Conservation (phyloP, 2,113 vertebrate species). For the Sorex fumeus region DNA sequence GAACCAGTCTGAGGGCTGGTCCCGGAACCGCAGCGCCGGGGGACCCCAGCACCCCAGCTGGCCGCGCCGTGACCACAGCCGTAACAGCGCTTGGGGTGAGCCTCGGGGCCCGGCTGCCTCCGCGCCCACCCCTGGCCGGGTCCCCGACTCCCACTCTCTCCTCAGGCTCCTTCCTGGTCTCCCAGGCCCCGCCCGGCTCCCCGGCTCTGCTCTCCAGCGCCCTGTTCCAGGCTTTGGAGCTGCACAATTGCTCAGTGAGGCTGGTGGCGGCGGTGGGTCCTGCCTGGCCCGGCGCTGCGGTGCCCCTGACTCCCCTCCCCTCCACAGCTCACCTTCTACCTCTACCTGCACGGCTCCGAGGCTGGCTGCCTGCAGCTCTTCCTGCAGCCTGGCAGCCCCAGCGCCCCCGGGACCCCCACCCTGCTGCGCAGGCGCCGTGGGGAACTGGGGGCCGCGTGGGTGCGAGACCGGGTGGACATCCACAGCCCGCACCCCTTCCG, state of each 20-base stretch:
- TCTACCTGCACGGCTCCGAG: constrained; percentile 91
- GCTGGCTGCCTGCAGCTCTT: constrained; percentile 89
- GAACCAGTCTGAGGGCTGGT: constrained; percentile 53
- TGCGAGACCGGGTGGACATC: constrained; percentile 93
- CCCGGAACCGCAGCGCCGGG: constrained; percentile 19
- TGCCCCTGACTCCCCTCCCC: accelerated
- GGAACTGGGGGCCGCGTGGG: constrained; percentile 92
- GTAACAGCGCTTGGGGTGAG: constrained; percentile 90
- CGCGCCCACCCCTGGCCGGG: accelerated
- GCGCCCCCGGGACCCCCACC: constrained; percentile 57
- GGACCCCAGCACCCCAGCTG: constrained; percentile 63
- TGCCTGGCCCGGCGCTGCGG: accelerated
- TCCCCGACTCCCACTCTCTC: neutral
- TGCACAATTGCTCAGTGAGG: constrained; percentile 77
- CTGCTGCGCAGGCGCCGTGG: constrained; percentile 88
- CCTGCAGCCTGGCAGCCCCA: constrained; percentile 45
- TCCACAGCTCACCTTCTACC: constrained; percentile 93
- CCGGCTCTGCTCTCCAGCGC: constrained; percentile 71
- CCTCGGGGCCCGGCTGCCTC: accelerated
- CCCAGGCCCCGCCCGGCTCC: neutral
- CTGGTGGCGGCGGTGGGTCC: accelerated
- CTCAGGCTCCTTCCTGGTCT: constrained; percentile 75
- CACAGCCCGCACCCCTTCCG: constrained; percentile 84
- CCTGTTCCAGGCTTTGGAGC: constrained; percentile 45
- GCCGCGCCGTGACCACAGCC: constrained; percentile 93